These are phyloP conservation scores for Macroteleia sp. DNA, from an alignment of 2,888 invertebrate genomes.

Conservation along the genomic window DNA sequence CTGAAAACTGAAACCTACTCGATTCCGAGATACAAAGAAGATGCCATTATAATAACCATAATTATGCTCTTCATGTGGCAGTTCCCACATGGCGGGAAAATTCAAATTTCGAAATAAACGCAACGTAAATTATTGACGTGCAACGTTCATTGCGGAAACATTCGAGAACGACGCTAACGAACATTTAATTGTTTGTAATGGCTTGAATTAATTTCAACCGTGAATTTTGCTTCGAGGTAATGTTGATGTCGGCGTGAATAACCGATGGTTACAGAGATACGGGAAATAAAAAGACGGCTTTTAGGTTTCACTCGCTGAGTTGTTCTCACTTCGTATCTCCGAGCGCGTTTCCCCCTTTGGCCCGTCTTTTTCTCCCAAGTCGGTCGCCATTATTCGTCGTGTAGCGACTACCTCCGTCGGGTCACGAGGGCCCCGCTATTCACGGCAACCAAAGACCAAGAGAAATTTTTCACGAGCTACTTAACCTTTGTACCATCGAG, in stretches of 20 bases:
- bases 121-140: too few relatives aligned
- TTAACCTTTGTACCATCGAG: constrained; percentile 52
- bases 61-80: too few relatives aligned
- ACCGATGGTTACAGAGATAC: not conserved
- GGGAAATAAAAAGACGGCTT: constrained; percentile 29
- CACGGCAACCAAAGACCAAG: constrained; percentile 40
- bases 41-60: too few relatives aligned
- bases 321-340: constrained; percentile 43
- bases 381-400: constrained; percentile 50
- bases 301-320: constrained; percentile 29
- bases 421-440: constrained; percentile 50
- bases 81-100: too few relatives aligned
- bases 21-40: too few relatives aligned
- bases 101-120: too few relatives aligned
- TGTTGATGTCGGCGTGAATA: constrained; percentile 17
- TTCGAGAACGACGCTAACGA: constrained; percentile 2
- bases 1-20: too few relatives aligned
- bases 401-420: constrained; percentile 31
- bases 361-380: constrained; percentile 44
- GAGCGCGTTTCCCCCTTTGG: constrained; percentile 41
- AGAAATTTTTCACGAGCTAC: constrained; percentile 55
- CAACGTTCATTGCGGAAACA: too few relatives aligned
- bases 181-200: constrained; percentile 8
- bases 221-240: not conserved
- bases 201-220: not conserved